Evolutionary conservation across 1,140 invertebrate genomes (phyloP), one percentile per base, ranked within the genome.

Genomic region (Drosophila pseudoananassae): DNA sequence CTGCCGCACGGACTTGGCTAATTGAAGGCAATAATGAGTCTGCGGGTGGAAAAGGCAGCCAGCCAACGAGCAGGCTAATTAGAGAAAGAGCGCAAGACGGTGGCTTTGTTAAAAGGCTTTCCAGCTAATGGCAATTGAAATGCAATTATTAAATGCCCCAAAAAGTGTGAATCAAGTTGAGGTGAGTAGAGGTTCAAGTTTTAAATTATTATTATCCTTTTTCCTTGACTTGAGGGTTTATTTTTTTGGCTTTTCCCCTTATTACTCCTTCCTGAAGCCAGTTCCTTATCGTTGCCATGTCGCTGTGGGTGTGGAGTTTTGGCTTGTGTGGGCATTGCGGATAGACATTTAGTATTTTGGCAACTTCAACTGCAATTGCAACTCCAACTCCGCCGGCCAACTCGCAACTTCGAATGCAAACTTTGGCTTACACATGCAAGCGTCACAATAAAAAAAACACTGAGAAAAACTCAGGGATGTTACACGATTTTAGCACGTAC

Each of bases 321-420:
- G 61, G 60, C 71, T 78, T 83, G 81, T 82, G 65, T 76, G 78
- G 83, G 53, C 74, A 85, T 72, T 85, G 82, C 82, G 82, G 82
- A 82, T 75, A 71, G 65, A 87, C 73, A 82, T 85, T 82, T 76
- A 78, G 80, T 85, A 85, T 85, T 83, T 85, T 82, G 82, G 83
- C 82, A 85, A 72, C 69, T 53, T 50, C 69, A 63, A 73, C 69
- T 72, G 59, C 53, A 78, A 55, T 47, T 60, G 53, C 57, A 74
- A 56, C 52, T 64, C 15, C 52, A 71, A 25, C 27, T 38, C 14
- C 29, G 12, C 5, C 38, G 20, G 12, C 55, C 69, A 68, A 57
- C 49, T 54, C 36, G 43, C 53, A 45, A 52, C 53, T 58, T 23
- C 17, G 69, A 69, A 69, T 69, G 64, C 65, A 69, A 68, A 55